Percentiles rank a stretch among this genome's conserved stretches.
Evolutionary conservation across 2,113 vertebrate species (phyloP).

Genomic region (Platichthys flesus): DNA sequence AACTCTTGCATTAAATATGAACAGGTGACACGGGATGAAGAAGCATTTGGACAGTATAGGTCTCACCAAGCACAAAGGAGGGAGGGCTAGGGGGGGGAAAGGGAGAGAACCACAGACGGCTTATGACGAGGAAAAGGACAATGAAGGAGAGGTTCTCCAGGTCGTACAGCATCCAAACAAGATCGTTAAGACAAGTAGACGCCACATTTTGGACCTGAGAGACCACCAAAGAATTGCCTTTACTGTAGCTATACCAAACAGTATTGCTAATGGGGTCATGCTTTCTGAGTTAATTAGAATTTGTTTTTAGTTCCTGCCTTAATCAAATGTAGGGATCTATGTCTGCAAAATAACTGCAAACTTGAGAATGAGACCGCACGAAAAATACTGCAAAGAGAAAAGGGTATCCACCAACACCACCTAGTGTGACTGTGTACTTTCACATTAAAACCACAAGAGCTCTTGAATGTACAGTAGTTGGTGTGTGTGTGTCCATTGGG

Average conservation of each 20-base stretch:
- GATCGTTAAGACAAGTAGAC: constrained; percentile 9
- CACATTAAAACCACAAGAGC: no score
- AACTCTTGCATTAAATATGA: constrained; percentile 76
- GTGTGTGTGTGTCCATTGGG: neutral
- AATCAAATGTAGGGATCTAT: no score
- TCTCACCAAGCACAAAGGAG: constrained; percentile 62
- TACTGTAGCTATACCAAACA: neutral
- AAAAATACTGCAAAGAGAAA: no score
- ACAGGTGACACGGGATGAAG: constrained; percentile 55
- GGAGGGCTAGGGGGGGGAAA: constrained; percentile 33
- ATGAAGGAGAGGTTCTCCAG: constrained; percentile 19
- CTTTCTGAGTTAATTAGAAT: no score
- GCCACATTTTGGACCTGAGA: neutral
- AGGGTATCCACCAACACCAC: no score
- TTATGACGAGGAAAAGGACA: constrained; percentile 39
- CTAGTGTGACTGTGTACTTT: no score
- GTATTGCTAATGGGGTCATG: neutral
- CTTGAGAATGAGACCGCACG: no score
- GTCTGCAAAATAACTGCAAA: neutral
- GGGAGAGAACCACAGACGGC: constrained; percentile 52
- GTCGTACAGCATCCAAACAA: neutral
- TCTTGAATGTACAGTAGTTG: no score
- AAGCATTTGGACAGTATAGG: constrained; percentile 59
- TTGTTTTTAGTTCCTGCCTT: no score
- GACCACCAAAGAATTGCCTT: neutral